Base-by-base conservation (phyloP, 2,113 vertebrate genomes). In the Monopterus albus region DNA sequence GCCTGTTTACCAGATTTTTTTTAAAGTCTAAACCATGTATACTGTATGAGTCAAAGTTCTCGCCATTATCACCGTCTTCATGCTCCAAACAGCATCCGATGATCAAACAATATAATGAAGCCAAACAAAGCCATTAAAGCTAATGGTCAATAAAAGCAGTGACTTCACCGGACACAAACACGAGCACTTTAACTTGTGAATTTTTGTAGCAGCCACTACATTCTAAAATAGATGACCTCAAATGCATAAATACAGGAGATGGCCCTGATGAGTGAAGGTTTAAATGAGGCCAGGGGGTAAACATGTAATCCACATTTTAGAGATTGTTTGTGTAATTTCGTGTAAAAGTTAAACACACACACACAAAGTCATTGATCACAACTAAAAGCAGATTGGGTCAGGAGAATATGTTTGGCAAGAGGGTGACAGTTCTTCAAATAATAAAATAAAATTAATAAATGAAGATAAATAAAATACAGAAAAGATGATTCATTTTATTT, bases 61-160 rank as follows among this genome's bases (percentile, higher is more conserved):
- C 14, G 10, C 78, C 82, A 69, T 83, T 80, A 83, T 62, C 59
- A 10, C 12, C 4, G n/a, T 33, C 55, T 65, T 68, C 60, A 55
- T 67, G 49, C 56, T 50, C 65, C 35, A 56, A 58, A 59, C 67
- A 66, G 64, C 72, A 2, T 60, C 45, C 38, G 56, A 36, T 82
- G 75, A 69, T 83, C 84, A 87, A 87, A 87, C 84, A 87, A 13
- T 15, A 21, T 2, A 15, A 57, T 4, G 6, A 31, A 28, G 38
- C 63, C 55, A 87, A 88, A 86, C 81, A 79, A 38, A 29, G 66
- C 52, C 73, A 79, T 88, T 78, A 86, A 74, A 75, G 67, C 25
- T 61, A 71, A 84, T 50, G 81, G 55, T 11, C 42, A n/a, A 36
- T 55, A 43, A 64, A 46, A 61, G 45, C 18, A 28, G 36, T 10